Percentiles rank a stretch among this genome's conserved stretches.
phyloP scores from a whole-genome alignment of 2,888 invertebrate species.

The Pristionchus japonicus region DNA sequence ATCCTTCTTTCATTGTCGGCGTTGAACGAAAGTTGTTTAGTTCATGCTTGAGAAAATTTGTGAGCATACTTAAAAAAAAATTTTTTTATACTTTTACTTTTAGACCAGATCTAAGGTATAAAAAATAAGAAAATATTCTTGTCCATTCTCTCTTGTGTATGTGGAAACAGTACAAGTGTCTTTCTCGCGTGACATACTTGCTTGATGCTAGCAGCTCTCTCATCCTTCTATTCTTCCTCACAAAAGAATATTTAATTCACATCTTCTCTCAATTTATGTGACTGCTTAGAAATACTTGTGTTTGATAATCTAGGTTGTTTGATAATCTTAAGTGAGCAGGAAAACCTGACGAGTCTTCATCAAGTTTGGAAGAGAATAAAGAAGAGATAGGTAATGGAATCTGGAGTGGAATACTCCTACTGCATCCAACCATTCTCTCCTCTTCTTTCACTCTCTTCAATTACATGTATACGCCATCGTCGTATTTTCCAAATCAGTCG shows the following conservation, averaged over 20 bases:
- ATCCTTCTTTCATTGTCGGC: neutral
- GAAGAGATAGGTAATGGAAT: constrained; percentile 20
- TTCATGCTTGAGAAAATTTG: too few relatives aligned
- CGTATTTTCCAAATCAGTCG: neutral
- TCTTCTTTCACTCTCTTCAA: neutral
- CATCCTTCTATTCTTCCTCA: neutral
- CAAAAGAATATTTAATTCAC: neutral
- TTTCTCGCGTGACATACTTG: constrained; percentile 15
- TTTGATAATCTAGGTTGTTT: too few relatives aligned
- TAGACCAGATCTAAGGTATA: too few relatives aligned
- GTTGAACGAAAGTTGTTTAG: too few relatives aligned
- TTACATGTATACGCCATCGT: neutral
- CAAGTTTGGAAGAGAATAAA: neutral
- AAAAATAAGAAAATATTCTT: neutral
- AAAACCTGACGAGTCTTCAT: neutral
- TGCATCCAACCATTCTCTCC: neutral
- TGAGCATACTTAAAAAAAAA: too few relatives aligned
- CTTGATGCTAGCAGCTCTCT: neutral
- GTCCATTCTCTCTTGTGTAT: neutral
- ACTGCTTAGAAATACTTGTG: too few relatives aligned
- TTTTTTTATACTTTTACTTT: too few relatives aligned
- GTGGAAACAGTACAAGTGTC: neutral
- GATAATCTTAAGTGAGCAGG: neutral
- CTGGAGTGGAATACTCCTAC: neutral
- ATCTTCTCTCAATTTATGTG: too few relatives aligned